Evolutionary conservation across 2,797 vertebrate species (phyloP).

Genomic region (Pangasius macronema): DNA sequence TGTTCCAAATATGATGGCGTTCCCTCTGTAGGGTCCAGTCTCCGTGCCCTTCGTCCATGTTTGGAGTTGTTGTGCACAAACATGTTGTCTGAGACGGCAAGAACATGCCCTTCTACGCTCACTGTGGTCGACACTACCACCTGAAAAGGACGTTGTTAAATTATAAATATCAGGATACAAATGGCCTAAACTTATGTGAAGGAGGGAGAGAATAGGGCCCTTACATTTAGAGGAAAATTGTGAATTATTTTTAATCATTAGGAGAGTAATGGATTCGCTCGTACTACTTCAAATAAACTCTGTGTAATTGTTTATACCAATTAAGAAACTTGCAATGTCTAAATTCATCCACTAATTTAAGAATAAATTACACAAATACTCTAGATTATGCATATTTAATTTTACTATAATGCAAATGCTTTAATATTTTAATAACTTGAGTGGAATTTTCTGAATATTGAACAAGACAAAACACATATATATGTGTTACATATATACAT

Average conservation of each 20-base stretch:
- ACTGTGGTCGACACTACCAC: conserved; percentile 97
- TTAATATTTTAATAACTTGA: background rate
- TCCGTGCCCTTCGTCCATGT: conserved; percentile 94
- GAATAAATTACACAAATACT: background rate
- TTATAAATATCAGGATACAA: background rate
- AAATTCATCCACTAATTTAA: background rate
- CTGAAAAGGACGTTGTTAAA: conserved; percentile 63
- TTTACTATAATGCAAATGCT: background rate
- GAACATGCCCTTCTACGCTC: conserved; percentile 95
- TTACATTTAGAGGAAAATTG: background rate
- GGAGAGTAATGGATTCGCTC: background rate
- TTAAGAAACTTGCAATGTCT: background rate
- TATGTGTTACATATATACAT: too few species aligned
- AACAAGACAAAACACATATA: background rate
- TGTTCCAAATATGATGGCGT: conserved; percentile 96
- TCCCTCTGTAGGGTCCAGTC: conserved; percentile 95
- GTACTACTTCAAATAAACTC: background rate
- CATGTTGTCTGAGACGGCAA: conserved; percentile 98
- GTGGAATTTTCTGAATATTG: background rate
- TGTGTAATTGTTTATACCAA: background rate
- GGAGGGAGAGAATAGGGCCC: background rate
- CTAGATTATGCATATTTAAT: background rate
- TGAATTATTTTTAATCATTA: background rate
- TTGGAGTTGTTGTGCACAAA: conserved; percentile 99
- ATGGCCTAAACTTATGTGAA: background rate